Percentiles rank a stretch among this genome's conserved stretches.
phyloP scores from a whole-genome alignment of 2,888 invertebrate genomes.

The Digitonthophagus gazella region DNA sequence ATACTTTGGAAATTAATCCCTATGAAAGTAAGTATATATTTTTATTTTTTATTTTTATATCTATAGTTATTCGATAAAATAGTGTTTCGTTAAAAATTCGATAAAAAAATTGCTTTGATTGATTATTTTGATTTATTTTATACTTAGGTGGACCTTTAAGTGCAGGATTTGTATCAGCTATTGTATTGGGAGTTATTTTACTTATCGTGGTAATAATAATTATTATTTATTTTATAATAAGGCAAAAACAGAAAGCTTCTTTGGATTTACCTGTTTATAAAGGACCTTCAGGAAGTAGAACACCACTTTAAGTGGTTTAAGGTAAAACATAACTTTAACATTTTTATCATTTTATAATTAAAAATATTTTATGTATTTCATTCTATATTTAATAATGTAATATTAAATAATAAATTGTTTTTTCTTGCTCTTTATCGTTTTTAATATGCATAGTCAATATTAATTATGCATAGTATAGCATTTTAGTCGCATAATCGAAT shows the following conservation, averaged over 20 bases:
- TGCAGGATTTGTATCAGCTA: constrained; percentile 63
- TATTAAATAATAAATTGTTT: no score
- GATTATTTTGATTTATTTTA: constrained; percentile 4
- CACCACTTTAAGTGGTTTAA: background rate
- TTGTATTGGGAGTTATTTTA: constrained; percentile 66
- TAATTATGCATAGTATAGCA: no score
- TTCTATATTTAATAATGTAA: no score
- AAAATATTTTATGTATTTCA: no score
- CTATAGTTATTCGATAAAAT: no score
- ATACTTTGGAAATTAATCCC: constrained; percentile 62
- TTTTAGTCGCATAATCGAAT: no score
- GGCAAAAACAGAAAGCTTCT: constrained; percentile 26
- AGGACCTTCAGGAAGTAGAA: constrained; percentile 30
- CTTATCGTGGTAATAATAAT: constrained; percentile 62
- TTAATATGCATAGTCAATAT: no score
- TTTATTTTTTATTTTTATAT: constrained; percentile 1
- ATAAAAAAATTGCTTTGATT: background rate
- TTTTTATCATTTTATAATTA: no score
- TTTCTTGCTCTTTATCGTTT: no score
- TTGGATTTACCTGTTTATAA: constrained; percentile 61
- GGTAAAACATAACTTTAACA: no score
- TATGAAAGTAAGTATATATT: constrained; percentile 39
- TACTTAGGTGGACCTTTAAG: constrained; percentile 42
- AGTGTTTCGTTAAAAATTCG: no score
- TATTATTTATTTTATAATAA: constrained; percentile 43